Percentiles rank a stretch among this genome's conserved stretches.
phyloP scores from a whole-genome alignment of 2,888 invertebrate species.

The Spisula subtruncata region DNA sequence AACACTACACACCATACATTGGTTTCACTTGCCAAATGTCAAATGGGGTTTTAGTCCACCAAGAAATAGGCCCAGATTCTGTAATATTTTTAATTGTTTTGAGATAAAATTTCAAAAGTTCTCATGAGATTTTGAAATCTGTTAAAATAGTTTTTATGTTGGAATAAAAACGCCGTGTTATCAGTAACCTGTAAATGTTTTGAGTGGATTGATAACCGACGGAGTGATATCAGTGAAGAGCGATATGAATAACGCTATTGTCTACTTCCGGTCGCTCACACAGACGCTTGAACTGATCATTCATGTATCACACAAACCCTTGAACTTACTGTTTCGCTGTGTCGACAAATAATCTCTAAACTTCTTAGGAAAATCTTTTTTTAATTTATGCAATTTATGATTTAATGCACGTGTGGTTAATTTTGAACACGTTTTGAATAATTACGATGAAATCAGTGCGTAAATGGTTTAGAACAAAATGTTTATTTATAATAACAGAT shows the following conservation, averaged over 20 bases:
- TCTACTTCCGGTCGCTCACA: not conserved
- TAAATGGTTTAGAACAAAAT: too few relatives aligned
- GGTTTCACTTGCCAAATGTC: too few relatives aligned
- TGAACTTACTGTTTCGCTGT: not conserved
- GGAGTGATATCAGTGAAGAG: not conserved
- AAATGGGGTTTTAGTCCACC: too few relatives aligned
- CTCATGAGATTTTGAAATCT: not conserved
- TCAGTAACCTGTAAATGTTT: not conserved
- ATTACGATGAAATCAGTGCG: not conserved
- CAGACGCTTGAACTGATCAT: not conserved
- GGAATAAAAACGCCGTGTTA: not conserved
- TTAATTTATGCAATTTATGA: not conserved
- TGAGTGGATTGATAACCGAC: not conserved
- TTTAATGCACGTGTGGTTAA: conserved; percentile 13
- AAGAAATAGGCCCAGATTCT: not conserved
- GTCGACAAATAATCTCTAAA: conserved; percentile 9
- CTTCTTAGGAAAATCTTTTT: not conserved
- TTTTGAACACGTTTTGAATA: not conserved
- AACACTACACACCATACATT: too few relatives aligned
- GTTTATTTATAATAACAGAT: too few relatives aligned
- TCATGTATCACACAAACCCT: not conserved
- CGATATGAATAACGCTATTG: not conserved
- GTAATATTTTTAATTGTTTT: not conserved
- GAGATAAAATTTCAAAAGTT: conserved; percentile 11
- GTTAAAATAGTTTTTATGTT: conserved; percentile 18